These are phyloP conservation scores for Isichthys henryi DNA, from an alignment of 2,113 vertebrate genomes.

Conservation along the genomic window DNA sequence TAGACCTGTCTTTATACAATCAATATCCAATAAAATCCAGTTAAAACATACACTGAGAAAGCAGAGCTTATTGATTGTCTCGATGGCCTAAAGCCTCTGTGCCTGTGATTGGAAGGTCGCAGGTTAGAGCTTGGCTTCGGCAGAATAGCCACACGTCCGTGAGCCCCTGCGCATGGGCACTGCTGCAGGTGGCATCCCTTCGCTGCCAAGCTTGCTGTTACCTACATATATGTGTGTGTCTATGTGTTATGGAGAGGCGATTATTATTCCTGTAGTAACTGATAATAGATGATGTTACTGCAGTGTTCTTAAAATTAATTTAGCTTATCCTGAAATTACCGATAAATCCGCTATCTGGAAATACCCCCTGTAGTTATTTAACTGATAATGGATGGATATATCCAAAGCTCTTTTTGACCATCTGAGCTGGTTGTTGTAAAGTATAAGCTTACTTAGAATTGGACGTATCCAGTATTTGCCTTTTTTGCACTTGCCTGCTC, in stretches of 20 bases:
- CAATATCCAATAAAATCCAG: no score
- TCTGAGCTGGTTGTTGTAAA: background rate
- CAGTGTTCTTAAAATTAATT: no score
- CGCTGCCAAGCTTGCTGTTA: background rate
- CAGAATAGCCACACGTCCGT: background rate
- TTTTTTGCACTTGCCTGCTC: background rate
- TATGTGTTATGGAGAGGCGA: no score
- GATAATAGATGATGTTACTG: no score
- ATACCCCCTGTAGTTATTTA: background rate
- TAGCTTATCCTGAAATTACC: no score
- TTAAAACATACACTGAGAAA: no score
- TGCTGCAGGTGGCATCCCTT: background rate
- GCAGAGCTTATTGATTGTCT: no score
- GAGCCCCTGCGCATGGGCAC: background rate
- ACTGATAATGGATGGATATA: no score
- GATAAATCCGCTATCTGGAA: no score
- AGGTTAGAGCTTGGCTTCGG: background rate
- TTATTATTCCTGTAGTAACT: no score
- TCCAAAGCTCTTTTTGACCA: background rate
- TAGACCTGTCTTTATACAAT: background rate
- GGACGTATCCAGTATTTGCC: no score
- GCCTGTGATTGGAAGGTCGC: background rate
- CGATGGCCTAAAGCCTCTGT: background rate
- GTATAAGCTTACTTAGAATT: background rate
- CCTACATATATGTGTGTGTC: background rate